These are phyloP conservation scores for Palythoa grandis DNA, from an alignment of 92 coral and sea anemone genomes.

Conservation along the genomic window DNA sequence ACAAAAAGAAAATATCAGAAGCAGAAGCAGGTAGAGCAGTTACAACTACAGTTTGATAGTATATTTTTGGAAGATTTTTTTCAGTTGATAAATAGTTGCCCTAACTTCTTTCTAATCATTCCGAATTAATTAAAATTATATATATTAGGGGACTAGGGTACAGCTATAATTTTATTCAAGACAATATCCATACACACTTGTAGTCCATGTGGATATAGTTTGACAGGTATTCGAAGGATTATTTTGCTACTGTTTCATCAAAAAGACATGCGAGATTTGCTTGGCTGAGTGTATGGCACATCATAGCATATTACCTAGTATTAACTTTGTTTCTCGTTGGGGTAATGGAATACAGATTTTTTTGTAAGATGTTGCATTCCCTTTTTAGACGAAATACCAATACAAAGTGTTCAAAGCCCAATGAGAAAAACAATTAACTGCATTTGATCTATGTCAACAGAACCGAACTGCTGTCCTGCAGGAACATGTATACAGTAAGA, in stretches of 20 bases:
- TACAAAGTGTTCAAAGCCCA: background rate
- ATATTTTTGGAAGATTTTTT: background rate
- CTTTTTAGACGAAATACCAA: conserved; percentile 1
- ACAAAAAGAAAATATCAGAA: conserved; percentile 40
- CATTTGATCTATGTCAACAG: background rate
- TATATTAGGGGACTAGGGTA: background rate
- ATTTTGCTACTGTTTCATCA: background rate
- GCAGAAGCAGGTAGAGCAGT: conserved; percentile 6
- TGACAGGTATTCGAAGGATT: background rate
- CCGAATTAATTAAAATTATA: background rate
- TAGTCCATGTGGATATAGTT: no score
- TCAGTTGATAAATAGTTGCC: background rate
- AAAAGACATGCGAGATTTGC: background rate
- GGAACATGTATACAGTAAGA: conserved; percentile 15
- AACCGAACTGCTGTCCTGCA: background rate
- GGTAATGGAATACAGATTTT: background rate
- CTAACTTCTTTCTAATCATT: background rate
- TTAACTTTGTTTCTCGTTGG: background rate
- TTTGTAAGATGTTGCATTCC: conserved; percentile 5
- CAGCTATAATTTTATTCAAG: conserved; percentile 1
- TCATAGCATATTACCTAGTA: background rate
- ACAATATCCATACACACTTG: background rate
- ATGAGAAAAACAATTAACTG: conserved; percentile 5
- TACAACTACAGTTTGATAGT: background rate
- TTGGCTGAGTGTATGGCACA: background rate